These are phyloP conservation scores for Cirrhinus molitorella DNA, from an alignment of 2,797 vertebrate species.

Conservation along the genomic window DNA sequence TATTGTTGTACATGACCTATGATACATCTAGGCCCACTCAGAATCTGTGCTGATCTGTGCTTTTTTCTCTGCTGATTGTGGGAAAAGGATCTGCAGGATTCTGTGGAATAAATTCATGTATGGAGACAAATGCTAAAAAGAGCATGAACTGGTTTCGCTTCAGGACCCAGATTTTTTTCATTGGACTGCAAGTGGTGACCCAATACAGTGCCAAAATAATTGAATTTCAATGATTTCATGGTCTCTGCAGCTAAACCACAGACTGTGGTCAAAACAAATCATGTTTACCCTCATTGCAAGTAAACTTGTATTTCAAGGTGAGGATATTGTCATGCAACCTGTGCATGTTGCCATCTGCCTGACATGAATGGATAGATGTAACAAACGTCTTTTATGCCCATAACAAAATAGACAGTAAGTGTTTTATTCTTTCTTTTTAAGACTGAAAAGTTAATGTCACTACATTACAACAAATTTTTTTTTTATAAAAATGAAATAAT, in stretches of 20 bases:
- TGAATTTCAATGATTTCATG: conserved; percentile 1
- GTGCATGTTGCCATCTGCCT: not conserved
- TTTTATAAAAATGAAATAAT: not conserved
- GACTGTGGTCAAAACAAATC: conserved; percentile 1
- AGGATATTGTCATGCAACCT: not conserved
- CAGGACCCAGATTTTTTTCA: conserved; percentile 10
- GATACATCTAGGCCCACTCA: not conserved
- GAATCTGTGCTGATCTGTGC: conserved; percentile 29
- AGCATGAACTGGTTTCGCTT: conserved; percentile 31
- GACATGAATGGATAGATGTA: not conserved
- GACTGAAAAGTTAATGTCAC: not conserved
- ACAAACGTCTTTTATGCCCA: not conserved
- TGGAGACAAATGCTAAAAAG: conserved; percentile 24
- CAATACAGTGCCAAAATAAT: not conserved
- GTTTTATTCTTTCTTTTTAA: not conserved
- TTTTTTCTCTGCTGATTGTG: conserved; percentile 15
- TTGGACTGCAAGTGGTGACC: not conserved
- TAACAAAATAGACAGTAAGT: not conserved
- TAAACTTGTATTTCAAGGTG: not conserved
- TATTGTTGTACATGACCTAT: not conserved
- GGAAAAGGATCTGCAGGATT: conserved; percentile 2
- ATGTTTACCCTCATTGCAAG: not conserved
- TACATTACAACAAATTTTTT: not conserved
- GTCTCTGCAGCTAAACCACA: not conserved
- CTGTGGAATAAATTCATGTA: conserved; percentile 18